Percentiles rank a stretch among this genome's conserved stretches.
phyloP scores from a whole-genome alignment of 1,140 invertebrate species.

The Pectinophora gossypiella region DNA sequence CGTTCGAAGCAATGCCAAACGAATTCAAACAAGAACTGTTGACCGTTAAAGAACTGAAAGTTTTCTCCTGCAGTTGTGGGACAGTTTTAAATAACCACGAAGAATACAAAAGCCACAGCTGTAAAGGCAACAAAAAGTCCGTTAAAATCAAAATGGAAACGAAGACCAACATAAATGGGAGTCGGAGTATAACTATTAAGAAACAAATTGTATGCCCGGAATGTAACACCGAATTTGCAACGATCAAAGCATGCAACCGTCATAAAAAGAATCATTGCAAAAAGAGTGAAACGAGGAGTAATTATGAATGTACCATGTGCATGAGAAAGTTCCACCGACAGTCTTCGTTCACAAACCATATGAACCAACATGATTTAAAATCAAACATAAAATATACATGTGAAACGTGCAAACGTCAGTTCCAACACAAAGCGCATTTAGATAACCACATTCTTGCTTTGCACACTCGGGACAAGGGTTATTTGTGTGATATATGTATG shows the following conservation, averaged over 20 bases:
- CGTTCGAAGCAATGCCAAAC: background rate
- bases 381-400: conserved; percentile 46
- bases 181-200: background rate
- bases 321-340: conserved; percentile 63
- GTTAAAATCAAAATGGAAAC: conserved; percentile 2
- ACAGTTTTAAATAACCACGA: conserved; percentile 10
- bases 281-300: conserved; percentile 11
- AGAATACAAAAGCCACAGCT: conserved; percentile 10
- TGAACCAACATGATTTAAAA: conserved; percentile 60
- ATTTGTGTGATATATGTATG: conserved; percentile 45
- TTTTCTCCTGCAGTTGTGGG: conserved; percentile 12
- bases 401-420: conserved; percentile 60
- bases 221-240: conserved; percentile 18
- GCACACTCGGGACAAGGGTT: conserved; percentile 53
- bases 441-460: conserved; percentile 64
- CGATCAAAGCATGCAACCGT: conserved; percentile 10
- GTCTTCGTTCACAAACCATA: conserved; percentile 58
- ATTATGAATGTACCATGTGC: conserved; percentile 65
- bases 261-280: conserved; percentile 22
- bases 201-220: conserved; percentile 1
- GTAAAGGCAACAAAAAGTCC: conserved; percentile 10
- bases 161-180: conserved; percentile 2
- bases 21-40: background rate
- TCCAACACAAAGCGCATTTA: conserved; percentile 62
- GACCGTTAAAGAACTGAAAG: background rate